phyloP scores from a whole-genome alignment of 1,140 invertebrate species.

The Drosophila albomicans region DNA sequence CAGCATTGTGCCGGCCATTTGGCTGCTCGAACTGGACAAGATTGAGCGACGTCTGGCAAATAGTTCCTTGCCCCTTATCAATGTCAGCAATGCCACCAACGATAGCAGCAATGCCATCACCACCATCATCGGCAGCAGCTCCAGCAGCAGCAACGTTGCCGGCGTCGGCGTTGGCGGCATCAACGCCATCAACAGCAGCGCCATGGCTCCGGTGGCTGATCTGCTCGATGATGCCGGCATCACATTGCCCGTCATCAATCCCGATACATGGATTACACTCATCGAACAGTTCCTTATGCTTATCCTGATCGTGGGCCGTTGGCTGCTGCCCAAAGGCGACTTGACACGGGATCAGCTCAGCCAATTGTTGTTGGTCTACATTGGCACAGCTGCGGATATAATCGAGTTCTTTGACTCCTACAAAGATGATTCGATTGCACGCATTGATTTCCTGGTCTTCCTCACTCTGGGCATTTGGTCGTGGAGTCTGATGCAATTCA shows the following conservation, averaged over 20 bases:
- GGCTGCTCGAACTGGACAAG: conserved; percentile 93
- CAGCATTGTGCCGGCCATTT: conserved; percentile 93
- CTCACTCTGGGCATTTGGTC: conserved; percentile 94
- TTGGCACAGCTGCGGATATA: conserved; percentile 96
- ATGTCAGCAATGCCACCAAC: conserved; percentile 38
- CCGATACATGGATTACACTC: conserved; percentile 93
- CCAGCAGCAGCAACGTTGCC: conserved; percentile 86
- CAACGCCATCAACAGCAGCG: conserved; percentile 86
- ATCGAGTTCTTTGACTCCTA: conserved; percentile 98
- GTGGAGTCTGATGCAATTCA: conserved; percentile 96
- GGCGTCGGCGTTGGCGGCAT: neutral
- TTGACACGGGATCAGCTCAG: conserved; percentile 95
- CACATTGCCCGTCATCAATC: conserved; percentile 84
- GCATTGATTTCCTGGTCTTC: conserved; percentile 90
- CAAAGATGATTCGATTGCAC: conserved; percentile 92
- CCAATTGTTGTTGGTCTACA: conserved; percentile 94
- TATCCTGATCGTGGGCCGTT: conserved; percentile 94
- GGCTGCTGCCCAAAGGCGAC: conserved; percentile 95
- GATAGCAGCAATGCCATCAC: conserved; percentile 86
- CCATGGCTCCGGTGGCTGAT: conserved; percentile 56
- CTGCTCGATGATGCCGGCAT: conserved; percentile 70
- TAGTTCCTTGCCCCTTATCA: conserved; percentile 20
- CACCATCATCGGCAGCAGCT: conserved; percentile 69
- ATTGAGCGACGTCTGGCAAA: conserved; percentile 87
- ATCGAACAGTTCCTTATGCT: conserved; percentile 96